Evolutionary conservation across 2,797 vertebrate genomes (phyloP).

Genomic region (Eleutherodactylus coqui): DNA sequence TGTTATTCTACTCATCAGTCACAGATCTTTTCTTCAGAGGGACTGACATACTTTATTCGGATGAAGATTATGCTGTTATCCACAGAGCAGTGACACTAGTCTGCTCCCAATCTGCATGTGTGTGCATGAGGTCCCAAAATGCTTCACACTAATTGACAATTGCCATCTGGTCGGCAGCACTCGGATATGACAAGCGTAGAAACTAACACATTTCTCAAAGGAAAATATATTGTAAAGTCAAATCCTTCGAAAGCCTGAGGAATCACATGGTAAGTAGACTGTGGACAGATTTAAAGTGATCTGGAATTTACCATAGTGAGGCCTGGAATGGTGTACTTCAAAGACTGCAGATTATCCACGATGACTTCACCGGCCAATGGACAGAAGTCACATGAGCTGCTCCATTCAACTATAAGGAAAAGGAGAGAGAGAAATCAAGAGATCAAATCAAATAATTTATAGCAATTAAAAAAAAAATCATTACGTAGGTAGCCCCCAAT

Average conservation of each 20-base stretch:
- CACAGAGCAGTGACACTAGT: conserved; percentile 65
- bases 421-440: not conserved
- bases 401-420: conserved; percentile 90
- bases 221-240: not conserved
- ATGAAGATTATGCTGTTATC: conserved; percentile 67
- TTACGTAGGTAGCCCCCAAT: too few relatives aligned
- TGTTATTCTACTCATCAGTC: conserved; percentile 71
- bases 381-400: conserved; percentile 89
- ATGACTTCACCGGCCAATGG: conserved; percentile 85
- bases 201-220: not conserved
- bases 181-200: not conserved
- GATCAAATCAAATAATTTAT: not conserved
- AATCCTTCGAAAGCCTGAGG: not conserved
- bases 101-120: conserved; percentile 71
- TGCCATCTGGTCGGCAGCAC: not conserved
- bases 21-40: conserved; percentile 69
- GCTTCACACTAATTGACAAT: conserved; percentile 72
- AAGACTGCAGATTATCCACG: conserved; percentile 85
- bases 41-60: conserved; percentile 69
- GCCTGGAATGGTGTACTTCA: conserved; percentile 84
- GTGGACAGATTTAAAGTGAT: conserved; percentile 47
- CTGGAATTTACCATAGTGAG: conserved; percentile 85
- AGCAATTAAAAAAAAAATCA: not conserved
- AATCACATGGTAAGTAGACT: conserved; percentile 54
- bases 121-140: conserved; percentile 76